Conservation (phyloP, 2,888 invertebrate species). For the Trissoscelio sp. region DNA sequence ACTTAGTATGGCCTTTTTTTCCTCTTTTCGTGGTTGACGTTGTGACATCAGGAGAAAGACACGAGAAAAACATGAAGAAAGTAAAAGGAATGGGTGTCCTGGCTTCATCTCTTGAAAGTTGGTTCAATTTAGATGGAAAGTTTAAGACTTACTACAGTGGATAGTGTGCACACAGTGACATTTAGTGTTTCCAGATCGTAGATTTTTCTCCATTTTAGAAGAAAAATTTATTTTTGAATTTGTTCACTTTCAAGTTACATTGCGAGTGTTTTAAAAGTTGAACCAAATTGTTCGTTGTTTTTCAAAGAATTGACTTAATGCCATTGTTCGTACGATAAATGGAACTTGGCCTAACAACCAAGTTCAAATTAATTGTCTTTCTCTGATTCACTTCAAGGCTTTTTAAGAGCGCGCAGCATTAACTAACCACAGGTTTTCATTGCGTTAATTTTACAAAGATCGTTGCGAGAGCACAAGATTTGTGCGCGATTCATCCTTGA, state of each 20-base stretch:
- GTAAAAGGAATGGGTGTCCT: constrained; percentile 64
- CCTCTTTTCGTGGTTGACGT: constrained; percentile 58
- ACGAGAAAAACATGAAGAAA: constrained; percentile 64
- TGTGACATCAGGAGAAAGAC: constrained; percentile 65
- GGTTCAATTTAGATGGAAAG: constrained; percentile 69
- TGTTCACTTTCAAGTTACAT: constrained; percentile 19
- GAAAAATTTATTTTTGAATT: constrained; percentile 53
- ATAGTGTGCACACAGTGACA: constrained; percentile 56
- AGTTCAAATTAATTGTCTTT: constrained; percentile 42
- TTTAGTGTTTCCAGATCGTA: constrained; percentile 58
- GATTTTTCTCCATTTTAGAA: constrained; percentile 50
- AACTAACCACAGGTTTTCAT: constrained; percentile 36
- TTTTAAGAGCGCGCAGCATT: constrained; percentile 14
- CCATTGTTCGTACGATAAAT: constrained; percentile 16
- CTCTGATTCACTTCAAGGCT: constrained; percentile 19
- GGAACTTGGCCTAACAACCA: constrained; percentile 16
- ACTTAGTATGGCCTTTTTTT: constrained; percentile 28
- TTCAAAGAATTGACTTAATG: constrained; percentile 14
- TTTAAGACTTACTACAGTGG: constrained; percentile 61
- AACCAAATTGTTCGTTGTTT: constrained; percentile 28
- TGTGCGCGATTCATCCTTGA: constrained; percentile 29
- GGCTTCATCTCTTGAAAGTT: constrained; percentile 67
- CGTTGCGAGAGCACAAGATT: constrained; percentile 7
- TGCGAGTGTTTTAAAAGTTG: constrained; percentile 25
- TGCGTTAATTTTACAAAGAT: constrained; percentile 49